Conservation (phyloP, 2,888 invertebrate species). For the Thumatha senex region DNA sequence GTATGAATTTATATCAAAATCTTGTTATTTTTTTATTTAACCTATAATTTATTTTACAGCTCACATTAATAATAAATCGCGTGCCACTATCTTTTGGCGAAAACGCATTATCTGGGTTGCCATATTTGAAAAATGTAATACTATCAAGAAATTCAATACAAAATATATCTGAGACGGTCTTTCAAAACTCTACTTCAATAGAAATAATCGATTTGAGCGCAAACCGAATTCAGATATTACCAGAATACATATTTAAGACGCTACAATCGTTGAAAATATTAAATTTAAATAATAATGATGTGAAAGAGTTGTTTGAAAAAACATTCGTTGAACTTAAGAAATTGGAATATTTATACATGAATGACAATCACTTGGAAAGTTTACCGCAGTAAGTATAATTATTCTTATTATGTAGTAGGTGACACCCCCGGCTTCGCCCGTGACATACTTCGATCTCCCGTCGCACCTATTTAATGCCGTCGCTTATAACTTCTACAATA, state of each 20-base stretch:
- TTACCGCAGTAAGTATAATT: slow-evolving; percentile 33
- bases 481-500: too few species aligned
- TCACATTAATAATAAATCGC: background rate
- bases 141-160: background rate
- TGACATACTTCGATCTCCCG: too few species aligned
- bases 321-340: slow-evolving; percentile 10
- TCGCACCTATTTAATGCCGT: background rate
- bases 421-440: too few species aligned
- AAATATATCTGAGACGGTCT: background rate
- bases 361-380: slow-evolving; percentile 16
- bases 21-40: too few species aligned
- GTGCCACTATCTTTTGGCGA: background rate
- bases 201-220: slow-evolving; percentile 3
- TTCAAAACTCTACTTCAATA: background rate
- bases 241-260: slow-evolving; percentile 13
- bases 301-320: background rate
- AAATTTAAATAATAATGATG: slow-evolving; percentile 25
- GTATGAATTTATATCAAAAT: too few species aligned
- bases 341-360: slow-evolving; percentile 15
- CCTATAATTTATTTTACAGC: background rate
- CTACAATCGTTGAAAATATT: slow-evolving; percentile 14
- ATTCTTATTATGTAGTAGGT: too few species aligned
- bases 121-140: background rate
- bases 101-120: slow-evolving; percentile 12
- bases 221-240: background rate